These are phyloP conservation scores for Macrophya annulata DNA, from an alignment of 2,888 invertebrate species.

Conservation along the genomic window DNA sequence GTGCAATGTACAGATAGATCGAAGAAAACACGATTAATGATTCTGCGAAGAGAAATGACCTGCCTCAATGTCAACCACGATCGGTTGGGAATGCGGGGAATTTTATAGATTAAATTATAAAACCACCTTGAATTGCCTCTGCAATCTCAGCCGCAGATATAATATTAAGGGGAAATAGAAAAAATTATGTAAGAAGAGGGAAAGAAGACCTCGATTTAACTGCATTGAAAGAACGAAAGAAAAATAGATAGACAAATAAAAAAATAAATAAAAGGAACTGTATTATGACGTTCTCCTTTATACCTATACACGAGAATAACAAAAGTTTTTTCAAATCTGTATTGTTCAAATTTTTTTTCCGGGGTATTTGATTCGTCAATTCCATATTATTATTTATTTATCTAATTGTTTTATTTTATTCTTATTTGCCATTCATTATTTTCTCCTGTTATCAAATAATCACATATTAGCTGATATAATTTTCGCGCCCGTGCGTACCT, in stretches of 20 bases:
- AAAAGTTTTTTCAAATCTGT: too few relatives aligned
- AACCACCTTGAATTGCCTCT: neutral
- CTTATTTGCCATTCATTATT: neutral
- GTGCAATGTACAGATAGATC: neutral
- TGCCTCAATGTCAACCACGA: constrained; percentile 39
- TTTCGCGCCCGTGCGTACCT: constrained; percentile 42
- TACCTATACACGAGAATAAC: neutral
- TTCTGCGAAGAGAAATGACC: constrained; percentile 35
- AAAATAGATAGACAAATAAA: neutral
- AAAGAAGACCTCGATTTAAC: neutral
- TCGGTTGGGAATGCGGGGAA: constrained; percentile 1
- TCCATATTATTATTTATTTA: too few relatives aligned
- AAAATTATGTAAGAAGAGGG: neutral
- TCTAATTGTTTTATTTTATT: too few relatives aligned
- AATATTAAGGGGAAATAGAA: neutral
- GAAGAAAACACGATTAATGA: constrained; percentile 37
- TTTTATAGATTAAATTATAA: constrained; percentile 25
- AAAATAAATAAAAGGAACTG: neutral
- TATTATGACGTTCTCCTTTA: too few relatives aligned
- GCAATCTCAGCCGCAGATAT: neutral
- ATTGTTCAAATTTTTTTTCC: too few relatives aligned
- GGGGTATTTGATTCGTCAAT: too few relatives aligned
- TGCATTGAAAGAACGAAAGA: too few relatives aligned
- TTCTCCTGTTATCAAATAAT: neutral
- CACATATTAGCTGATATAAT: constrained; percentile 21